Percentiles rank a stretch among this genome's conserved stretches.
These are phyloP conservation scores for Drosophila lacicola DNA, from an alignment of 2,888 invertebrate species.

Conservation along the genomic window DNA sequence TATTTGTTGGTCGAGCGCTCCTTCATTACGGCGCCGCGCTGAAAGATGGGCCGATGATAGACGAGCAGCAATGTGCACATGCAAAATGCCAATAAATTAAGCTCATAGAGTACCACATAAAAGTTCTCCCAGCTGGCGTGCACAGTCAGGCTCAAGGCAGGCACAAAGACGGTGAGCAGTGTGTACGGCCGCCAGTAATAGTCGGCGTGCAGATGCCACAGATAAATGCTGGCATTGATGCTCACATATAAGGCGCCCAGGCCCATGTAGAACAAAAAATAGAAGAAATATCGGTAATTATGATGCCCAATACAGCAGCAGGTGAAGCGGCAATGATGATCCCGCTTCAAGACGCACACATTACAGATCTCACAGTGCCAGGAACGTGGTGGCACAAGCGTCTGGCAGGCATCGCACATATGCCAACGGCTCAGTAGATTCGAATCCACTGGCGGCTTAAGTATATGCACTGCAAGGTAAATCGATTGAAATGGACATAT, in stretches of 20 bases:
- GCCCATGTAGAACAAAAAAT: conserved; percentile 91
- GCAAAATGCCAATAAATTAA: conserved; percentile 88
- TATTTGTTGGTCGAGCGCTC: conserved; percentile 87
- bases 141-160: conserved; percentile 89
- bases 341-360: conserved; percentile 92
- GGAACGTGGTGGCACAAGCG: conserved; percentile 91
- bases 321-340: conserved; percentile 95
- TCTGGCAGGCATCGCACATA: conserved; percentile 92
- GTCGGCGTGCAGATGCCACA: conserved; percentile 85
- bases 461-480: conserved; percentile 67
- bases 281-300: conserved; percentile 94
- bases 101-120: conserved; percentile 89
- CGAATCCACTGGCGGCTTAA: conserved; percentile 84
- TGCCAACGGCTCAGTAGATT: conserved; percentile 87
- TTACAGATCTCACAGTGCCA: conserved; percentile 96
- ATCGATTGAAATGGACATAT: neutral
- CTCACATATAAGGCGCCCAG: conserved; percentile 90
- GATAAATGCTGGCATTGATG: conserved; percentile 89
- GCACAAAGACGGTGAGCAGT: conserved; percentile 90
- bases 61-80: conserved; percentile 89
- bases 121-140: conserved; percentile 89
- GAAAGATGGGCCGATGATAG: conserved; percentile 90
- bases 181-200: conserved; percentile 85
- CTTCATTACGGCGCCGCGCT: conserved; percentile 88
- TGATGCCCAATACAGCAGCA: conserved; percentile 94